Percentiles rank a stretch among this genome's conserved stretches.
Evolutionary conservation across 2,888 invertebrate species (phyloP).

Genomic region (Dryobotodes eremita): DNA sequence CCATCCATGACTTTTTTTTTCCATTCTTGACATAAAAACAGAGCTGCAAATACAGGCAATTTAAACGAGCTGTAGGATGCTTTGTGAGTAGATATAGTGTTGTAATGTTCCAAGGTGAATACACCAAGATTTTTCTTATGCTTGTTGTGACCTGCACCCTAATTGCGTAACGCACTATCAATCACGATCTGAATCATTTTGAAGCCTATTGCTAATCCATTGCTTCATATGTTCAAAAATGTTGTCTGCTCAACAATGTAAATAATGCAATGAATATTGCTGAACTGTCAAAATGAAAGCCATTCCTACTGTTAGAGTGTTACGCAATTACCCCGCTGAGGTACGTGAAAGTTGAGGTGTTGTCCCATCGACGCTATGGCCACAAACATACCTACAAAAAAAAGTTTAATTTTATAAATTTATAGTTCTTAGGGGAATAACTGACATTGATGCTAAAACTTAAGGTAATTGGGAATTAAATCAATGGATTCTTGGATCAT

Average conservation of each 20-base stretch:
- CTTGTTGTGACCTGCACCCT: constrained; percentile 31
- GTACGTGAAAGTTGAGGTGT: constrained; percentile 17
- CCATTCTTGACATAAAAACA: constrained; percentile 38
- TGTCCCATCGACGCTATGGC: constrained; percentile 12
- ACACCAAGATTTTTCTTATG: constrained; percentile 25
- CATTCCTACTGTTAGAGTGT: too few species aligned
- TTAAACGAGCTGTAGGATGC: constrained; percentile 1
- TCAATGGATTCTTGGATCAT: not conserved
- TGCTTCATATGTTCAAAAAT: too few species aligned
- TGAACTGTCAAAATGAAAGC: too few species aligned
- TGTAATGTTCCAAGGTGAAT: constrained; percentile 8
- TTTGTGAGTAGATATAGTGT: constrained; percentile 12
- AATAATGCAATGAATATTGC: too few species aligned
- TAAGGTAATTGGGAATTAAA: not conserved
- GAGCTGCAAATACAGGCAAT: constrained; percentile 22
- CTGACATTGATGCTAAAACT: not conserved
- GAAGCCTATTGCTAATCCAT: too few species aligned
- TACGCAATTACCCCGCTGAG: too few species aligned
- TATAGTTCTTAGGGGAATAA: not conserved
- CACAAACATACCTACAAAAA: constrained; percentile 32
- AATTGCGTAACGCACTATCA: too few species aligned
- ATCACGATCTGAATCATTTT: too few species aligned
- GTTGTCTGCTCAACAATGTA: too few species aligned
- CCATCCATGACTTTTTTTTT: too few species aligned
- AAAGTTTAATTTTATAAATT: not conserved